Percentiles rank a stretch among this genome's conserved stretches.
phyloP scores from a whole-genome alignment of 2,113 vertebrate genomes.

The Bubalus kerabau region DNA sequence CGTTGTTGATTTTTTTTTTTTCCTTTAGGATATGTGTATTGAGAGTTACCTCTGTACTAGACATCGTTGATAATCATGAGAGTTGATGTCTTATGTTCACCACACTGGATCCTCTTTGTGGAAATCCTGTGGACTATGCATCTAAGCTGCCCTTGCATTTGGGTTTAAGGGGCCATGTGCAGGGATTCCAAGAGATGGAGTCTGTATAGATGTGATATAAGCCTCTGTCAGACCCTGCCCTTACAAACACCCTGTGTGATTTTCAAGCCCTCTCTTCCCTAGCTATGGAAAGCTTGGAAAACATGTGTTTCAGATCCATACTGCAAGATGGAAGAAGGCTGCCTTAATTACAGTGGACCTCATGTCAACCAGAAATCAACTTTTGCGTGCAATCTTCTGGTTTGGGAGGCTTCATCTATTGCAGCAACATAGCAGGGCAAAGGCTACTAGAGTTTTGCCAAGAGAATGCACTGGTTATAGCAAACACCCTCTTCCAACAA shows the following conservation, averaged over 20 bases:
- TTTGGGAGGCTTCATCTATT: background rate
- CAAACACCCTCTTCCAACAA: too few species aligned
- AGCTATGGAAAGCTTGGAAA: background rate
- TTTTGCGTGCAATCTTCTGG: background rate
- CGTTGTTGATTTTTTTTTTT: background rate
- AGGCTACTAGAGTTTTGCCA: too few species aligned
- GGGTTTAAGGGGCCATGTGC: background rate
- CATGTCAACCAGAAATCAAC: background rate
- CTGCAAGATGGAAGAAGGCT: background rate
- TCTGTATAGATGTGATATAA: background rate
- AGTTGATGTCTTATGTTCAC: background rate
- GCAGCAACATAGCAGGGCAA: background rate
- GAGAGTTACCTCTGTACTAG: background rate
- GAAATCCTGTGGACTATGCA: rapidly evolving
- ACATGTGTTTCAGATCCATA: rapidly evolving
- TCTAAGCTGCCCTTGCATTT: background rate
- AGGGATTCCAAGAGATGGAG: background rate
- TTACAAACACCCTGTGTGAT: background rate
- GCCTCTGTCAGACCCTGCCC: background rate
- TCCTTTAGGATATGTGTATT: background rate
- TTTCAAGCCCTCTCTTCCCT: background rate
- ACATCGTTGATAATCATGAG: background rate
- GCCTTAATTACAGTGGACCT: background rate
- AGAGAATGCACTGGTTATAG: too few species aligned
- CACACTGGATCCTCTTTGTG: background rate